Percentiles rank a stretch among this genome's conserved stretches.
phyloP scores from a whole-genome alignment of 2,113 vertebrate genomes.

The Lampris incognitus region DNA sequence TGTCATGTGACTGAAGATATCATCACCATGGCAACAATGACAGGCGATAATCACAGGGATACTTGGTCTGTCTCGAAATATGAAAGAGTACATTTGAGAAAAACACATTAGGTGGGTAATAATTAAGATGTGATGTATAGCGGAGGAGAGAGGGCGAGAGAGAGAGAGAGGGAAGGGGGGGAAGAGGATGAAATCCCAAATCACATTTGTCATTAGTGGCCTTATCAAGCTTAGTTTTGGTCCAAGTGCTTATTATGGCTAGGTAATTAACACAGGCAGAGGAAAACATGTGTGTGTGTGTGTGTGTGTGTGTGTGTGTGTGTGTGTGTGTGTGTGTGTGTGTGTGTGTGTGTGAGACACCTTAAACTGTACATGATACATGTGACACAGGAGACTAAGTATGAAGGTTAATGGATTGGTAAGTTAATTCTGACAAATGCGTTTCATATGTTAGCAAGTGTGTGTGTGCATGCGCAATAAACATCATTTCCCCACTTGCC shows the following conservation, averaged over 20 bases:
- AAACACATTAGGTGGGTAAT: constrained; percentile 70
- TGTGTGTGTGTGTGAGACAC: constrained; percentile 9
- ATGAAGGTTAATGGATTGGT: constrained; percentile 53
- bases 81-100: constrained; percentile 62
- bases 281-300: constrained; percentile 8
- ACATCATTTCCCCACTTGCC: constrained; percentile 6
- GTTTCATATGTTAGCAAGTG: constrained; percentile 39
- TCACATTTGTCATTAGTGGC: constrained; percentile 70
- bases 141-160: not conserved
- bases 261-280: constrained; percentile 63
- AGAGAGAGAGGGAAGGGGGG: constrained; percentile 8
- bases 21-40: constrained; percentile 59
- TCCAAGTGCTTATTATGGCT: constrained; percentile 53
- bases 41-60: constrained; percentile 61
- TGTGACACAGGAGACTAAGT: constrained; percentile 42
- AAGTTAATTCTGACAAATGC: constrained; percentile 69
- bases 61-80: constrained; percentile 51
- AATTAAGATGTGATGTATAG: constrained; percentile 73
- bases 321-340: constrained; percentile 22
- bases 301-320: constrained; percentile 5
- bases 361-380: constrained; percentile 38
- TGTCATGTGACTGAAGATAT: constrained; percentile 64
- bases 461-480: constrained; percentile 36
- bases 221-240: constrained; percentile 69
- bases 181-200: constrained; percentile 50